phyloP scores from a whole-genome alignment of 2,888 invertebrate genomes.

The Hirtodrosophila histrioides region DNA sequence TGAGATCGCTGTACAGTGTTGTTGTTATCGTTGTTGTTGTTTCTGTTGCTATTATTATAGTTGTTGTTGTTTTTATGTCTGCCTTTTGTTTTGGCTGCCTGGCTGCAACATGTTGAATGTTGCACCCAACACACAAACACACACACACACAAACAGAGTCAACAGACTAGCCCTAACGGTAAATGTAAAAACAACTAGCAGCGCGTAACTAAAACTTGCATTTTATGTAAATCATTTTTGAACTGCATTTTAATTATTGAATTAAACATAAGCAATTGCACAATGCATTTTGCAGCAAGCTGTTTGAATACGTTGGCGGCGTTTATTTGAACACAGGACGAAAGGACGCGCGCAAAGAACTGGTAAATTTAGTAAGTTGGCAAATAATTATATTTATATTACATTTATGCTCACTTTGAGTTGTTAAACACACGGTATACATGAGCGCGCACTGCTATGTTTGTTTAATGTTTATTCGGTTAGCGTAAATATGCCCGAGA shows the following conservation, averaged over 20 bases:
- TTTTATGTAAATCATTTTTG: conserved; percentile 12
- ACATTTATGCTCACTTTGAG: conserved; percentile 21
- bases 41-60: conserved; percentile 31
- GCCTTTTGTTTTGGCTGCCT: conserved; percentile 46
- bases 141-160: conserved; percentile 13
- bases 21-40: conserved; percentile 36
- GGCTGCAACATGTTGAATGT: conserved; percentile 73
- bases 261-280: conserved; percentile 23
- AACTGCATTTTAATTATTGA: conserved; percentile 30
- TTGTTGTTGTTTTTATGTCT: conserved; percentile 44
- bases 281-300: conserved; percentile 13
- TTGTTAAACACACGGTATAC: conserved; percentile 13
- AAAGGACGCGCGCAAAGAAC: conserved; percentile 43
- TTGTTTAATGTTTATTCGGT: conserved; percentile 36
- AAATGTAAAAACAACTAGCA: conserved; percentile 54
- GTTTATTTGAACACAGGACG: conserved; percentile 14
- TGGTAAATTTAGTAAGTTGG: conserved; percentile 1
- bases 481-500: conserved; percentile 53
- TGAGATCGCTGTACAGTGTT: conserved; percentile 39
- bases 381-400: background rate
- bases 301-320: conserved; percentile 12
- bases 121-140: conserved; percentile 30
- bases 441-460: conserved; percentile 28
- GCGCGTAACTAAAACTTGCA: conserved; percentile 38
- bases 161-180: conserved; percentile 49